phyloP scores from a whole-genome alignment of 2,888 invertebrate genomes.

The Spisula solida region DNA sequence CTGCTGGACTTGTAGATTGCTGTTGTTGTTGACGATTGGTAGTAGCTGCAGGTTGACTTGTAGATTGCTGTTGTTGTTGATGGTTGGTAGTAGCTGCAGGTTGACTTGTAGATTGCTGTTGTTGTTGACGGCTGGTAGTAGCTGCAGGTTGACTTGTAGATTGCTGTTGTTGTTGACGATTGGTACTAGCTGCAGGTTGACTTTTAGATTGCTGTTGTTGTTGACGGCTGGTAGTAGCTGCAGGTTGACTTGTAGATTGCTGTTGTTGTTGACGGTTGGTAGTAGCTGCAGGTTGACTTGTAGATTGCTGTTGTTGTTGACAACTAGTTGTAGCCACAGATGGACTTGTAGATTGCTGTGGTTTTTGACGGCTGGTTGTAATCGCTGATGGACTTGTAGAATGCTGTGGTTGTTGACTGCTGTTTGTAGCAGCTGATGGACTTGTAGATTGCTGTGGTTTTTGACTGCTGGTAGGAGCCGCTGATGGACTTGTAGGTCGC shows the following conservation, averaged over 20 bases:
- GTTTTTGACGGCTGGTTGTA: not conserved
- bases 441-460: not conserved
- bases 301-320: too few relatives aligned
- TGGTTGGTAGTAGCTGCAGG: not conserved
- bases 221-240: too few relatives aligned
- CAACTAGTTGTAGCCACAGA: too few relatives aligned
- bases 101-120: not conserved
- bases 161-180: too few relatives aligned
- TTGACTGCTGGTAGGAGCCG: too few relatives aligned
- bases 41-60: constrained; percentile 1
- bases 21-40: not conserved
- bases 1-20: not conserved
- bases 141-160: too few relatives aligned
- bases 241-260: too few relatives aligned
- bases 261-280: not conserved
- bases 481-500: too few relatives aligned
- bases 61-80: not conserved
- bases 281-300: too few relatives aligned
- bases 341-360: not conserved
- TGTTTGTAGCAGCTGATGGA: not conserved
- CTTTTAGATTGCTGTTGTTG: too few relatives aligned
- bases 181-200: too few relatives aligned
- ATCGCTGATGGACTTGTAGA: not conserved
- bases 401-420: not conserved
- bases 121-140: too few relatives aligned